Percentiles rank a stretch among this genome's conserved stretches.
Evolutionary conservation across 2,113 vertebrate species (phyloP).

Genomic region (Acrocephalus kingi): DNA sequence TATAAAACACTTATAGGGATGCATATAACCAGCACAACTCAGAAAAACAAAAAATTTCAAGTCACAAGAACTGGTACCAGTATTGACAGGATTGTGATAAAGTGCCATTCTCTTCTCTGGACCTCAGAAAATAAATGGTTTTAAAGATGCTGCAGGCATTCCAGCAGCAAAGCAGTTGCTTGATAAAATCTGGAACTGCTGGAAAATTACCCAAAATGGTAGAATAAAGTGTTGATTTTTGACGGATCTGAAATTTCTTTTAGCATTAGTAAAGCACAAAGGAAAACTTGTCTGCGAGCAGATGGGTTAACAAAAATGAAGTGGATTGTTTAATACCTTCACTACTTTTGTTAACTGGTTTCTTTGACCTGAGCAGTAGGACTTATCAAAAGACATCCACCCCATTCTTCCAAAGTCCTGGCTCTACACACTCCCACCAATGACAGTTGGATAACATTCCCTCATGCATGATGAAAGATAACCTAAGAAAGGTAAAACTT

Average conservation of each 20-base stretch:
- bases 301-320: not conserved
- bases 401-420: not conserved
- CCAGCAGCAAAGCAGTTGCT: not conserved
- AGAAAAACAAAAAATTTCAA: not conserved
- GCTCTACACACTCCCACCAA: not conserved
- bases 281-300: not conserved
- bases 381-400: not conserved
- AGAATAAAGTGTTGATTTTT: not conserved
- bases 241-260: not conserved
- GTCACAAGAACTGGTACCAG: not conserved
- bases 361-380: not conserved
- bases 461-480: fast-evolving
- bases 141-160: not conserved
- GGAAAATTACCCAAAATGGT: not conserved
- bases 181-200: not conserved
- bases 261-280: not conserved
- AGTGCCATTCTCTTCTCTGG: not conserved
- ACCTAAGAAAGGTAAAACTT: not conserved
- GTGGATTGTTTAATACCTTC: not conserved
- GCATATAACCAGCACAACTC: not conserved
- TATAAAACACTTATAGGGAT: not conserved
- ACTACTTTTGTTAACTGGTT: not conserved
- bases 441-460: not conserved
- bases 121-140: not conserved
- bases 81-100: not conserved